Evolutionary conservation across 1,140 invertebrate species (phyloP), one percentile per base, ranked within the genome.

Genomic region (Drosophila pachea): DNA sequence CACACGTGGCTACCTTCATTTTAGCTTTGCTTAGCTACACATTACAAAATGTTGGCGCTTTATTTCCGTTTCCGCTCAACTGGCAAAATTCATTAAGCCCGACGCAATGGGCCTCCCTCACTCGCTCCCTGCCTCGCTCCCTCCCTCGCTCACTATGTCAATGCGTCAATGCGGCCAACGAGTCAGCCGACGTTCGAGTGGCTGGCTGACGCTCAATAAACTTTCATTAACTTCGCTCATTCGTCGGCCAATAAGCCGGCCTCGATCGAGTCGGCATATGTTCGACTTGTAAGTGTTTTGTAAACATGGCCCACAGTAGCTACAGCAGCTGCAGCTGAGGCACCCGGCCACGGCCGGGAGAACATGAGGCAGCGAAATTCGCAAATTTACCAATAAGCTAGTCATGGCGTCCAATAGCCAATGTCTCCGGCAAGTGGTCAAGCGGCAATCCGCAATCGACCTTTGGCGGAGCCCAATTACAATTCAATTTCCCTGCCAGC

Each of bases 161-260:
- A 49, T 64, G 66, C 35, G 12, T 52, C 33, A 42, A 47, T 36
- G 48, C 58, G 12, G 42, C 33, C 65, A 33, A 31, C 49, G 58
- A 58, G 54, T 38, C 64, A 67, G 56, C 56, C 38, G 7, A 45
- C 14, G 11, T 35, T 66, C 64, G 55, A 66, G 64, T 67, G 63
- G 16, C 48, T 49, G 71, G 71, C 78, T 59, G 72, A 71, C 59
- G 76, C 79, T 68, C 79, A 78, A 83, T 83, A 84, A 83, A 84
- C 76, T 78, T 79, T 79, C 79, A 83, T 84, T 83, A 84, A 79
- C 79, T 83, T 79, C 79, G 76, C 66, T 84, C 79, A 71, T 69
- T 76, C 71, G 62, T 61, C 60, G 59, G 68, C 66, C 61, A 72
- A 58, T 40, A 74, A 76, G 50, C 38, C 70, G 65, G 33, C 29